Evolutionary conservation across 2,888 invertebrate species (phyloP).

Genomic region (Brachypalpus laphriformis): DNA sequence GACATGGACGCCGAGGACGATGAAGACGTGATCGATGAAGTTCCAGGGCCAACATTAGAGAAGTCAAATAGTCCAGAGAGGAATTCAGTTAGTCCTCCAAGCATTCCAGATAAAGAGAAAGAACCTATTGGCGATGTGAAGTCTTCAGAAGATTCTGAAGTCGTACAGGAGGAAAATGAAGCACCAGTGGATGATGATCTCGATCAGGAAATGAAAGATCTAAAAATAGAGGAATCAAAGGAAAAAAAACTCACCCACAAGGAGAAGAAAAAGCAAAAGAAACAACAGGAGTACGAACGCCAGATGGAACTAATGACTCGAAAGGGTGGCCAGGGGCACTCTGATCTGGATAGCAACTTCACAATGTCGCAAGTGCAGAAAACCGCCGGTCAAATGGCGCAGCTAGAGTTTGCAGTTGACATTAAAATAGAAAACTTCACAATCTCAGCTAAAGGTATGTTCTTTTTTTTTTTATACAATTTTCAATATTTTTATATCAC

Average conservation of each 20-base stretch:
- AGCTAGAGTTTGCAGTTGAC: slow-evolving; percentile 96
- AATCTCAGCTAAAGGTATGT: slow-evolving; percentile 93
- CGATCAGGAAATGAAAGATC: slow-evolving; percentile 74
- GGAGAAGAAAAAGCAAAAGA: slow-evolving; percentile 95
- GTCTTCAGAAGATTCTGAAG: slow-evolving; percentile 11
- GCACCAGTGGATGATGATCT: slow-evolving; percentile 75
- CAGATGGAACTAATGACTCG: slow-evolving; percentile 93
- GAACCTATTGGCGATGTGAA: background rate
- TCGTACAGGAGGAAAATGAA: slow-evolving; percentile 75
- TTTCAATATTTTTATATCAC: no score
- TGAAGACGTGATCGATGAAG: slow-evolving; percentile 78
- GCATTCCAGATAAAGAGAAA: slow-evolving; percentile 21
- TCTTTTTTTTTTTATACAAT: no score
- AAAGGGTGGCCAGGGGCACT: slow-evolving; percentile 94
- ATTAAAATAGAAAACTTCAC: slow-evolving; percentile 99
- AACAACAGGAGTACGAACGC: slow-evolving; percentile 93
- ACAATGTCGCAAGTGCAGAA: slow-evolving; percentile 94
- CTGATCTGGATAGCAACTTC: slow-evolving; percentile 96
- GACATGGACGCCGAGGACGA: slow-evolving; percentile 76
- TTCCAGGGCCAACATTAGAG: slow-evolving; percentile 82
- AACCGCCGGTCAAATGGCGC: slow-evolving; percentile 89
- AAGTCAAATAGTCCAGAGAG: slow-evolving; percentile 77
- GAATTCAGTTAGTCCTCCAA: background rate
- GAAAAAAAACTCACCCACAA: slow-evolving; percentile 94
- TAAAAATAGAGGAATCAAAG: slow-evolving; percentile 74